These are phyloP conservation scores for Heliconius ethilla DNA, from an alignment of 2,888 invertebrate genomes.

Conservation along the genomic window DNA sequence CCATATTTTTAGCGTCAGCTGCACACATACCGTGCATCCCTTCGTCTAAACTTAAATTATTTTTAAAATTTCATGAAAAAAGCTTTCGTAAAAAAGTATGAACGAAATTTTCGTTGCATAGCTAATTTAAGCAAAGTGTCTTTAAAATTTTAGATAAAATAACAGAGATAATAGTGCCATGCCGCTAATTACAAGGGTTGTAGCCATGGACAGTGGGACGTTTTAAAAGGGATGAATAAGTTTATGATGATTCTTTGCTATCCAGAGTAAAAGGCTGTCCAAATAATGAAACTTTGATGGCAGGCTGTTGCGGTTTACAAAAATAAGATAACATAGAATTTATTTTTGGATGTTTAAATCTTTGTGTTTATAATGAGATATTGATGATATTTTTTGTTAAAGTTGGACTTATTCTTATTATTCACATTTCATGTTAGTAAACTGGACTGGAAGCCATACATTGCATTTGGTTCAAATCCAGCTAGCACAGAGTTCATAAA, in stretches of 20 bases:
- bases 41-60: slow-evolving; percentile 57
- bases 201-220: slow-evolving; percentile 59
- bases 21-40: slow-evolving; percentile 71
- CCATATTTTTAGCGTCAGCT: slow-evolving; percentile 79
- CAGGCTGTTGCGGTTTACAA: slow-evolving; percentile 70
- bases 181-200: slow-evolving; percentile 69
- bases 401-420: slow-evolving; percentile 29
- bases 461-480: slow-evolving; percentile 27
- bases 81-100: background rate
- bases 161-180: slow-evolving; percentile 49
- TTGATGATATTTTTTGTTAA: background rate
- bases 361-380: background rate
- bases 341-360: background rate
- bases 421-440: slow-evolving; percentile 28
- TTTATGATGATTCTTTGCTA: slow-evolving; percentile 70
- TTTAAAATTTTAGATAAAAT: slow-evolving; percentile 14
- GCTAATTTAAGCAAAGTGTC: slow-evolving; percentile 4
- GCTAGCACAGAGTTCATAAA: slow-evolving; percentile 66
- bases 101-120: background rate
- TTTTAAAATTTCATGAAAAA: slow-evolving; percentile 52
- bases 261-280: slow-evolving; percentile 57
- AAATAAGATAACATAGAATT: slow-evolving; percentile 42
- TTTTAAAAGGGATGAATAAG: slow-evolving; percentile 68
- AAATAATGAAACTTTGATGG: slow-evolving; percentile 50
- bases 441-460: slow-evolving; percentile 61